phyloP scores from a whole-genome alignment of 2,113 vertebrate genomes.

The Ifrita kowaldi region DNA sequence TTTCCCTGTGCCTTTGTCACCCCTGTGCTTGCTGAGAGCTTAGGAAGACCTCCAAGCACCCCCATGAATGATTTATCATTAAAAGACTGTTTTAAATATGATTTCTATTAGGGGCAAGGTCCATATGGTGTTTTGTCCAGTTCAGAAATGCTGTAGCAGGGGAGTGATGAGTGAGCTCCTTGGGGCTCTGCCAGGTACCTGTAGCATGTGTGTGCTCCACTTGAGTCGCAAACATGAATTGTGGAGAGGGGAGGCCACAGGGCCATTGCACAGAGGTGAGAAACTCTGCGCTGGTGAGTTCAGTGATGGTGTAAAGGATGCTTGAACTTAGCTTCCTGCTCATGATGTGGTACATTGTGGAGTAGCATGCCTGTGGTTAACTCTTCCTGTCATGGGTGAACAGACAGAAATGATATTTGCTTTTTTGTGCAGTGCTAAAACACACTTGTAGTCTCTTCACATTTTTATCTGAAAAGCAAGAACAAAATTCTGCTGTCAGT shows the following conservation, averaged over 20 bases:
- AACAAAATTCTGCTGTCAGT: constrained; percentile 24
- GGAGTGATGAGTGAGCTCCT: accelerated
- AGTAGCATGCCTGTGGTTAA: not conserved
- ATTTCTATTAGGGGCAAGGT: not conserved
- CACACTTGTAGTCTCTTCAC: not conserved
- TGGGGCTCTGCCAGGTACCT: not conserved
- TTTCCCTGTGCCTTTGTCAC: not conserved
- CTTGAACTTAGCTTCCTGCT: not conserved
- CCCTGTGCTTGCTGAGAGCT: not conserved
- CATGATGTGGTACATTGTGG: not conserved
- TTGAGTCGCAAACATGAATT: not conserved
- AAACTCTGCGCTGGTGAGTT: not conserved
- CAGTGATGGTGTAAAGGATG: not conserved
- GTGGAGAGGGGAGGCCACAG: not conserved
- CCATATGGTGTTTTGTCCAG: not conserved
- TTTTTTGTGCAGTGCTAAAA: not conserved
- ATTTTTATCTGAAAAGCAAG: not conserved
- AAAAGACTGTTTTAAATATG: not conserved
- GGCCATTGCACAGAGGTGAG: not conserved
- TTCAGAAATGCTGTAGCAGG: not conserved
- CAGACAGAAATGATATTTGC: not conserved
- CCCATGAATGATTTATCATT: not conserved
- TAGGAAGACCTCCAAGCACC: not conserved
- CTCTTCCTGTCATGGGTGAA: not conserved
- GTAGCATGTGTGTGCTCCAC: not conserved